Evolutionary conservation across 2,113 vertebrate genomes (phyloP), one percentile per base, ranked within the genome.

Genomic region (Scopus umbretta): DNA sequence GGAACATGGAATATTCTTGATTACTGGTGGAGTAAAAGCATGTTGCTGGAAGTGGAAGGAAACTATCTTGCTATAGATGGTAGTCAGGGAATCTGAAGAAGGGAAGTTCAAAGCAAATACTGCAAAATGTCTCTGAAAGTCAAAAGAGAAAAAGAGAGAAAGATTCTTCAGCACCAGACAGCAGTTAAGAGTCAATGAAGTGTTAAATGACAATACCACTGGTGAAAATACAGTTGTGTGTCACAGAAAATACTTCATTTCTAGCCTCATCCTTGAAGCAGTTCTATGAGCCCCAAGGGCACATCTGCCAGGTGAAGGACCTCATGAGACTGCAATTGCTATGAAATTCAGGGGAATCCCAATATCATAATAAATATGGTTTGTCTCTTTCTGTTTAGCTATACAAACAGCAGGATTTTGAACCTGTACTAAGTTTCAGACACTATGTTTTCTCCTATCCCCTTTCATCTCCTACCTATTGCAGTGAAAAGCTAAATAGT

Each of bases 71-170:
- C 98, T 96, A 52, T 98, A 99, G 97, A 99, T 98, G 32, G 97
- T 98, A 68, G 25, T 92, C 49, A 98, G 96, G 7, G 98, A 97
- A 56, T 98, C 97, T 73, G 71, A 45, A 29, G 98, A 99, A 8
- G 98, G 98, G 30, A 98, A 98, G 92, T 98, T 98, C 89, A 99
- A 98, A 5, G 98, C 97, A 94, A 99, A 98, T 90, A 98, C 98
- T 45, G 98, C 97, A 94, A 99, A 99, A 98, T 98, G 97, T 91
- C 98, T 98, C 98, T 99, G 98, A 68, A 92, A 97, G 94, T 40
- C 12, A 86, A 90, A 85, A 92, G 36, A 5, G 75, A 56, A 74
- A 62, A 68, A 25, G 47, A 90, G 58, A 38, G 3, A 49, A 56
- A 49, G 17, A 55, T 82, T 74, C 66, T 59, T 53, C 18, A 92